These are phyloP conservation scores for Dasyornis broadbenti DNA, from an alignment of 2,113 vertebrate genomes.

Conservation along the genomic window DNA sequence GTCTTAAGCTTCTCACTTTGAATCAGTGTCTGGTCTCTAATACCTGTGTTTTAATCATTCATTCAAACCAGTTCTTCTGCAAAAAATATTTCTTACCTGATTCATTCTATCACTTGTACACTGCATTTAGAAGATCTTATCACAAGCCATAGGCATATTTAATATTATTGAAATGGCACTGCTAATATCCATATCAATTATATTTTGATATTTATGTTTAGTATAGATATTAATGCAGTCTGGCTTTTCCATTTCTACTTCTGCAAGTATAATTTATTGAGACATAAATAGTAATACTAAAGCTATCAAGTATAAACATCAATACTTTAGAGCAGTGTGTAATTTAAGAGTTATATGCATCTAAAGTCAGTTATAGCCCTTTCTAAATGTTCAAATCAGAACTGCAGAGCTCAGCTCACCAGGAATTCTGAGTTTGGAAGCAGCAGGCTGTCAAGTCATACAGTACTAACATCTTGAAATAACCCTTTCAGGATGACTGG, in stretches of 20 bases:
- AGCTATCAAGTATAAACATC: slow-evolving; percentile 64
- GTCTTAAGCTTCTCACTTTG: neutral
- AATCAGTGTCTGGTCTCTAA: neutral
- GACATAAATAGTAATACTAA: slow-evolving; percentile 71
- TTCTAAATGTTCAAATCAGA: slow-evolving; percentile 60
- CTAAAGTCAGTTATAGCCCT: slow-evolving; percentile 50
- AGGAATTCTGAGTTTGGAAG: slow-evolving; percentile 50
- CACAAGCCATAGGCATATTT: slow-evolving; percentile 15
- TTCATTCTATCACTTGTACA: neutral
- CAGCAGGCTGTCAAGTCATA: slow-evolving; percentile 49
- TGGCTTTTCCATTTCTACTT: slow-evolving; percentile 53
- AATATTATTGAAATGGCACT: slow-evolving; percentile 60
- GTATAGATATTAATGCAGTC: slow-evolving; percentile 54
- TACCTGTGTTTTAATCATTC: neutral
- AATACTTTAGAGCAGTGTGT: slow-evolving; percentile 52
- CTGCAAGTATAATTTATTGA: slow-evolving; percentile 67
- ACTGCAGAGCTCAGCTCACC: slow-evolving; percentile 26
- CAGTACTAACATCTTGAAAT: slow-evolving; percentile 41
- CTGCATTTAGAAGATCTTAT: slow-evolving; percentile 42
- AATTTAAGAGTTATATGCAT: slow-evolving; percentile 60
- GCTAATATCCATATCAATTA: slow-evolving; percentile 68
- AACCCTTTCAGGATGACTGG: neutral
- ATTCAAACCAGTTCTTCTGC: slow-evolving; percentile 42
- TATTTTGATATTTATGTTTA: slow-evolving; percentile 55
- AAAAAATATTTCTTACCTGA: neutral